Evolutionary conservation across 2,797 vertebrate species (phyloP).

Genomic region (Crocidura indochinensis): DNA sequence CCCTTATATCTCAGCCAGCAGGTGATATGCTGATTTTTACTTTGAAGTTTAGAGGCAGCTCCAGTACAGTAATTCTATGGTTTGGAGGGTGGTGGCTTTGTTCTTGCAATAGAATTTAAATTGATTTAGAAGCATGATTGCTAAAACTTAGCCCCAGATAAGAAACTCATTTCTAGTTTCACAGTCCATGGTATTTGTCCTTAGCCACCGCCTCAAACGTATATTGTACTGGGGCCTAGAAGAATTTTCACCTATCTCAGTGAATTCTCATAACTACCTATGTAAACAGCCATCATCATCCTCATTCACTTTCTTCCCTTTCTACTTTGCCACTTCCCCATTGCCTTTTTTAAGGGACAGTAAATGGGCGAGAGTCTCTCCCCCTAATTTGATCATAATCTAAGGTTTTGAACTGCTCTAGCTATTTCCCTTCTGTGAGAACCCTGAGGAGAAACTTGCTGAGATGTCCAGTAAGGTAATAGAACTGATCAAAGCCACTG

Average conservation of each 20-base stretch:
- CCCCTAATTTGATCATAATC: neutral
- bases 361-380: neutral
- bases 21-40: neutral
- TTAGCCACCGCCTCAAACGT: neutral
- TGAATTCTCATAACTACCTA: neutral
- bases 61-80: too few relatives aligned
- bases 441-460: neutral
- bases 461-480: neutral
- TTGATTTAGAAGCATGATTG: neutral
- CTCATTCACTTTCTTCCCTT: neutral
- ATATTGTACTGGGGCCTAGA: neutral
- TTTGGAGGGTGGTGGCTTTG: neutral
- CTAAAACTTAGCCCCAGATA: neutral
- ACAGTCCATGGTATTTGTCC: neutral
- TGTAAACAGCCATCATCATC: neutral
- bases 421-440: neutral
- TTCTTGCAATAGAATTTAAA: neutral
- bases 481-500: neutral
- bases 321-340: neutral
- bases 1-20: neutral
- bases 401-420: neutral
- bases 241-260: neutral
- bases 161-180: neutral
- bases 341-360: neutral
- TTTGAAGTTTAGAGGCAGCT: constrained; percentile 19